Percentiles rank a stretch among this genome's conserved stretches.
Conservation (phyloP, 2,888 invertebrate species). For the Seira ritae region DNA sequence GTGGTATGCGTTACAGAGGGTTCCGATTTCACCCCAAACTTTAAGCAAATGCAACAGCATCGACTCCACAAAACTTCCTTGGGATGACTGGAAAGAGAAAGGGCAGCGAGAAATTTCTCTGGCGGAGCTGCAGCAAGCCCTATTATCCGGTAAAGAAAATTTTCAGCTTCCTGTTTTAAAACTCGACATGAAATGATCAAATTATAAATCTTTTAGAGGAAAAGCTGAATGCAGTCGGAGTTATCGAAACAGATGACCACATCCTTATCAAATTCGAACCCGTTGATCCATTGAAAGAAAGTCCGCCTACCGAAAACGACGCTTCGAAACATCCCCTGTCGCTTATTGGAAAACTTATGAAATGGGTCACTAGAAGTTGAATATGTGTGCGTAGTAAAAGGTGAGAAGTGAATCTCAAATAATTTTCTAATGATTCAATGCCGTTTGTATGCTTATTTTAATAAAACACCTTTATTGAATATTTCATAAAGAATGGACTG, state of each 20-base stretch:
- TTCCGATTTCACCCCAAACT: too few species aligned
- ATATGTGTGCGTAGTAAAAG: not conserved
- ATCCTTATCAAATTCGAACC: constrained; percentile 3
- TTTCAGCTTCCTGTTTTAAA: too few species aligned
- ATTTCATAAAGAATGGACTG: not conserved
- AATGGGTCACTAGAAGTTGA: constrained; percentile 29
- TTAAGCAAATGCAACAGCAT: too few species aligned
- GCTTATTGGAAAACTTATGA: constrained; percentile 4
- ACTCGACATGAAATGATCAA: not conserved
- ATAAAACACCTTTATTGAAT: not conserved
- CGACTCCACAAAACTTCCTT: not conserved
- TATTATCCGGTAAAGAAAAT: not conserved
- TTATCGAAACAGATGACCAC: constrained; percentile 14
- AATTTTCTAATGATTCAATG: not conserved
- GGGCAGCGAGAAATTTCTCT: not conserved
- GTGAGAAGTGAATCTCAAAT: not conserved
- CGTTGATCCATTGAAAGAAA: not conserved
- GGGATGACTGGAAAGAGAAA: not conserved
- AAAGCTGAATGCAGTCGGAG: not conserved
- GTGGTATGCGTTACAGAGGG: too few species aligned
- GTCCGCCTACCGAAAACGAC: not conserved
- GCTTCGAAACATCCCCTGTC: not conserved
- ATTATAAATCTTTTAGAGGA: not conserved
- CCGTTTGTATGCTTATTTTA: not conserved
- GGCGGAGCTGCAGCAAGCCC: not conserved